Conservation (phyloP, 2,113 vertebrate species). For the Seriola rivoliana region DNA sequence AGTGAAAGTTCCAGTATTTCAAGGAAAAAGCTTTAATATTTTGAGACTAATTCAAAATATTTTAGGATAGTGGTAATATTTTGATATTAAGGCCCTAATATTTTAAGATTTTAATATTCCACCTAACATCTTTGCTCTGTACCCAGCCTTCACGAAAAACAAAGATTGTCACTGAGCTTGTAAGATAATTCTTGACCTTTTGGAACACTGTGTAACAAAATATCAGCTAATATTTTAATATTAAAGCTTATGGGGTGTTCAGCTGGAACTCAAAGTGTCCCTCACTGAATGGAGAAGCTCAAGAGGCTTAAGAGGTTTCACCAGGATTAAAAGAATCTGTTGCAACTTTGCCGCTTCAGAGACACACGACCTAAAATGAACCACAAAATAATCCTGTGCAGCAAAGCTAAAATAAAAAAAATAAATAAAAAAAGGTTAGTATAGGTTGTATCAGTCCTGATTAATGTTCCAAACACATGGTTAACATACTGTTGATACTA, state of each 20-base stretch:
- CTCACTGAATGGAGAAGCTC: no score
- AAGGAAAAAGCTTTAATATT: background rate
- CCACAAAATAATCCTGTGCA: background rate
- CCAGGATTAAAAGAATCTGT: background rate
- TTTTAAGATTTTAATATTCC: no score
- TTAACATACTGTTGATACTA: background rate
- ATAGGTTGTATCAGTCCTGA: background rate
- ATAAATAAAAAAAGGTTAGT: background rate
- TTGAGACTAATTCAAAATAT: background rate
- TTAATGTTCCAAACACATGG: background rate
- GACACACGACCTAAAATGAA: background rate
- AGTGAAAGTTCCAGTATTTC: background rate
- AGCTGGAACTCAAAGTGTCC: background rate
- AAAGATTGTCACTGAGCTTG: background rate
- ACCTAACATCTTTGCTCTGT: no score
- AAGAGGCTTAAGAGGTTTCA: background rate
- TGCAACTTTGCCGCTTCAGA: background rate
- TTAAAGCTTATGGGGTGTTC: background rate
- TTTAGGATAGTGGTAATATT: background rate
- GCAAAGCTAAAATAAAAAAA: no score
- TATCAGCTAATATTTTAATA: no score
- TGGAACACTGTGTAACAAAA: background rate
- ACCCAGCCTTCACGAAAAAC: background rate
- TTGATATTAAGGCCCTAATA: no score
- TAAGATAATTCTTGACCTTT: background rate